phyloP scores from a whole-genome alignment of 2,888 invertebrate species.

The Bhutanitis thaidina region DNA sequence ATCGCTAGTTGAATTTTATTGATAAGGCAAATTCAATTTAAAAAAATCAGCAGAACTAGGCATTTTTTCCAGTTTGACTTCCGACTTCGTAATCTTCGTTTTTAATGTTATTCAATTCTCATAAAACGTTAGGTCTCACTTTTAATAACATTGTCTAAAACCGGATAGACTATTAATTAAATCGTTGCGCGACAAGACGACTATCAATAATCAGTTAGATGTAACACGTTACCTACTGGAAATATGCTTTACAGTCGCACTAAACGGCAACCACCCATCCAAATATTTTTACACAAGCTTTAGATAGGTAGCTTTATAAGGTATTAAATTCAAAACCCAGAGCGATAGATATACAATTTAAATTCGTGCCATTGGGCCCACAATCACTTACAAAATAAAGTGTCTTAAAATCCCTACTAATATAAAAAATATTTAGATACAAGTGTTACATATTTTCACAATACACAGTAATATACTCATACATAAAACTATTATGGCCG shows the following conservation, averaged over 20 bases:
- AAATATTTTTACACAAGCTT: constrained; percentile 59
- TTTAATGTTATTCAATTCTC: too few species aligned
- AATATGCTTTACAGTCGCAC: constrained; percentile 16
- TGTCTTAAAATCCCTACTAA: constrained; percentile 29
- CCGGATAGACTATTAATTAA: too few species aligned
- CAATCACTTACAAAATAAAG: constrained; percentile 22
- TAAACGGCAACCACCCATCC: constrained; percentile 20
- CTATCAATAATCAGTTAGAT: constrained; percentile 1
- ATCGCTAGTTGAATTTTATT: too few species aligned
- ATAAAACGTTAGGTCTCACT: not conserved
- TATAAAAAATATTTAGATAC: constrained; percentile 41
- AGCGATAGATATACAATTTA: constrained; percentile 8
- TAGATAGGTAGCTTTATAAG: constrained; percentile 68
- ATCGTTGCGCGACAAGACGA: constrained; percentile 4
- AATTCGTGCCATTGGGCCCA: constrained; percentile 36
- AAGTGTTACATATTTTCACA: constrained; percentile 43
- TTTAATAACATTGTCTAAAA: too few species aligned
- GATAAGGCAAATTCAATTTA: too few species aligned
- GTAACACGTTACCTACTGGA: constrained; percentile 12
- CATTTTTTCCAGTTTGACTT: too few species aligned
- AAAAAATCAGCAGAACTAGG: too few species aligned
- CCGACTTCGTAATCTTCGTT: too few species aligned
- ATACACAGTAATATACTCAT: constrained; percentile 23
- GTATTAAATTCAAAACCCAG: constrained; percentile 41
- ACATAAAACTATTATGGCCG: constrained; percentile 10